These are phyloP conservation scores for Brachypteracias leptosomus DNA, from an alignment of 2,113 vertebrate genomes.

Conservation along the genomic window DNA sequence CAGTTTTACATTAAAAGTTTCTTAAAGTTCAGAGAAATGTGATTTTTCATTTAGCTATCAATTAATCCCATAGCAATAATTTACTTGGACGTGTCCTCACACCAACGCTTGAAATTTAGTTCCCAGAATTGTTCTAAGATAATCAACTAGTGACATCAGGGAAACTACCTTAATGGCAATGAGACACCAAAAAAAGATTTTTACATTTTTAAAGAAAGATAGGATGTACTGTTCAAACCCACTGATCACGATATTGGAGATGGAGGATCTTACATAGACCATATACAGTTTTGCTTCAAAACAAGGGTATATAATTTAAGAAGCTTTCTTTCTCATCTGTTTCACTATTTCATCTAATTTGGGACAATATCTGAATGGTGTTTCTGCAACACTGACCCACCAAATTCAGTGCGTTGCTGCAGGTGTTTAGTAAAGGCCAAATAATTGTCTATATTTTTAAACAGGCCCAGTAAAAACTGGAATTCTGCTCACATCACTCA, in stretches of 20 bases:
- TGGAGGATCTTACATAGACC: background rate
- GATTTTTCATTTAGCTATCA: background rate
- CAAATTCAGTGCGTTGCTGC: background rate
- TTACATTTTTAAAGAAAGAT: background rate
- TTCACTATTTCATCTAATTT: background rate
- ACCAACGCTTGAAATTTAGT: background rate
- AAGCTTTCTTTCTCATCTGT: background rate
- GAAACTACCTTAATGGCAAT: background rate
- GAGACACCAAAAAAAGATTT: accelerated
- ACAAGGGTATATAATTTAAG: background rate
- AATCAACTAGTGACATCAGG: background rate
- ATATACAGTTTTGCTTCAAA: background rate
- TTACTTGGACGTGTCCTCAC: background rate
- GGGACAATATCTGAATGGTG: background rate
- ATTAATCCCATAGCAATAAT: background rate
- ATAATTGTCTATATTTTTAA: background rate
- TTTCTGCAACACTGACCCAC: background rate
- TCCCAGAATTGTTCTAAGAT: background rate
- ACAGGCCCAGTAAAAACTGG: background rate
- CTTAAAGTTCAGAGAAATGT: background rate
- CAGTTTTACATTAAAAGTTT: background rate
- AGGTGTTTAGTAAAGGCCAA: background rate
- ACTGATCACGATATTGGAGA: background rate
- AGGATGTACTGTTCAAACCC: background rate
- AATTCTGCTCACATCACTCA: background rate